A percentile compares a stretch with the other conserved stretches of the same genome.
phyloP scores from a whole-genome alignment of 1,140 invertebrate species.

The Diachasmimorpha longicaudata region DNA sequence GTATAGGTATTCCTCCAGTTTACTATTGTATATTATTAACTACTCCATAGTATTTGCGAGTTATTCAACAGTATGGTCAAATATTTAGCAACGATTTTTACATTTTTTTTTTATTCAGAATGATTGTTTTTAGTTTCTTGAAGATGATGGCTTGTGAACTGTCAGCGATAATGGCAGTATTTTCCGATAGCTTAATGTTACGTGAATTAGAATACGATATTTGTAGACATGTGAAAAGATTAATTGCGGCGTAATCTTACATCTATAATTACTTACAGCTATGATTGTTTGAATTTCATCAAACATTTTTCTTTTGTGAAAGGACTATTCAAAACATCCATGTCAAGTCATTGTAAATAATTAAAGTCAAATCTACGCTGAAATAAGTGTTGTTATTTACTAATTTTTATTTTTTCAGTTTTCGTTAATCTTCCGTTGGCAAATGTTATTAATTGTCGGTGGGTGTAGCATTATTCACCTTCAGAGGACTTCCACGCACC shows the following conservation, averaged over 20 bases:
- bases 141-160: background rate
- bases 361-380: background rate
- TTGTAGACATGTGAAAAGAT: background rate
- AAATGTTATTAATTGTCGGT: no score
- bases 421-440: no score
- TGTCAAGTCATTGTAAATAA: background rate
- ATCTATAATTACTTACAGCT: background rate
- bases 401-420: no score
- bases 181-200: background rate
- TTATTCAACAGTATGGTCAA: background rate
- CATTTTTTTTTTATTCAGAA: background rate
- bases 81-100: background rate
- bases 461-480: no score
- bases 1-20: background rate
- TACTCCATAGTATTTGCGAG: background rate
- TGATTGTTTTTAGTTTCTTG: background rate
- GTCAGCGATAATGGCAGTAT: background rate
- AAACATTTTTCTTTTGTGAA: background rate
- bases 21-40: background rate
- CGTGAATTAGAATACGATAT: background rate
- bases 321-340: background rate
- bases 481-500: no score
- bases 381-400: no score
- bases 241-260: background rate
- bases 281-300: background rate